phyloP scores from a whole-genome alignment of 2,888 invertebrate genomes.

The Acleris sparsana region DNA sequence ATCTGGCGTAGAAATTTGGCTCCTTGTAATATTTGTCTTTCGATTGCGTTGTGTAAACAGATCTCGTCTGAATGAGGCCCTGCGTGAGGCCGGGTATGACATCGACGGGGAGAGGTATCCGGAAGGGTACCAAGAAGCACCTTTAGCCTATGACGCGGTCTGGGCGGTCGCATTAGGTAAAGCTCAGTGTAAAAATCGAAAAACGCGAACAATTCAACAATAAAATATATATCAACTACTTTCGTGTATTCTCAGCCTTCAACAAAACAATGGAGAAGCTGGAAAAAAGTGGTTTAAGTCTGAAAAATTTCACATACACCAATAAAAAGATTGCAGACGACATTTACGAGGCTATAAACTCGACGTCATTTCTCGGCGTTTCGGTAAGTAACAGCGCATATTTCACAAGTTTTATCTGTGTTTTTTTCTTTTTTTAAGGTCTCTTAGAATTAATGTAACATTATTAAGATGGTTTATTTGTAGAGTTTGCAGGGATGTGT shows the following conservation, averaged over 20 bases:
- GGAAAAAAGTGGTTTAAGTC: conserved; percentile 89
- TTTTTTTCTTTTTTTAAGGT: not conserved
- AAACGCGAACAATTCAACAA: not conserved
- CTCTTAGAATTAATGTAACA: not conserved
- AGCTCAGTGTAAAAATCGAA: not conserved
- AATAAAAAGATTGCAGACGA: conserved; percentile 97
- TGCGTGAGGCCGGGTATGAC: conserved; percentile 92
- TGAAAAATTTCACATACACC: conserved; percentile 98
- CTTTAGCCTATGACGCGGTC: conserved; percentile 99
- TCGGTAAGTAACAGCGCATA: conserved; percentile 89
- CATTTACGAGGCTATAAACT: conserved; percentile 98
- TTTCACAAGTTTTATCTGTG: not conserved
- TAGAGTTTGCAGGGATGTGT: conserved; percentile 20
- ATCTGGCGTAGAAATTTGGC: conserved; percentile 5
- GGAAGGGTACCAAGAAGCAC: conserved; percentile 98
- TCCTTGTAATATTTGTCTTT: conserved; percentile 40
- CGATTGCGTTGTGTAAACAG: conserved; percentile 68
- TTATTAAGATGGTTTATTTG: not conserved
- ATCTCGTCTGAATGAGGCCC: conserved; percentile 90
- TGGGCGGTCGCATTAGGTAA: conserved; percentile 98
- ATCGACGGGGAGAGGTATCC: conserved; percentile 94
- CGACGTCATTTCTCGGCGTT: conserved; percentile 98
- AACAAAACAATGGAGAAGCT: conserved; percentile 97
- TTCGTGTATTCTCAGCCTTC: conserved; percentile 86
- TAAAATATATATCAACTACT: not conserved